A percentile compares a stretch with the other conserved stretches of the same genome.
phyloP scores from a whole-genome alignment of 2,113 vertebrate genomes.

The Acanthochromis polyacanthus region DNA sequence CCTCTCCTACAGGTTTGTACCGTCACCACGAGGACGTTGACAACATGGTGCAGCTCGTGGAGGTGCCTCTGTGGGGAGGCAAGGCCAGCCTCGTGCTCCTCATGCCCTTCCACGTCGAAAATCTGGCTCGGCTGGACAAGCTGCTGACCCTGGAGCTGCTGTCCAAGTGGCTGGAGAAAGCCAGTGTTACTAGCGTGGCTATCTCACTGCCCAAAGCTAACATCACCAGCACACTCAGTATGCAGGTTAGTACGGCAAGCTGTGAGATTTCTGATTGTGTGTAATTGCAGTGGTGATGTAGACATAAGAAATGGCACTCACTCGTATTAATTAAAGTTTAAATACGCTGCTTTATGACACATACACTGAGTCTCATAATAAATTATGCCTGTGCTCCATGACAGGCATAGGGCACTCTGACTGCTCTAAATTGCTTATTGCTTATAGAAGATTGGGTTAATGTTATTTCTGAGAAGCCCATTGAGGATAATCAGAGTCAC shows the following conservation, averaged over 20 bases:
- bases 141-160: slow-evolving; percentile 75
- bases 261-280: not conserved
- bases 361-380: not conserved
- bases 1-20: slow-evolving; percentile 64
- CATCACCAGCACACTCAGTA: slow-evolving; percentile 68
- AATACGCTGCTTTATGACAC: not conserved
- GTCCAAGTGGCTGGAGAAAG: slow-evolving; percentile 72
- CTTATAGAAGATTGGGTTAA: slow-evolving; percentile 4
- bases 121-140: slow-evolving; percentile 71
- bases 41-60: slow-evolving; percentile 82
- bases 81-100: slow-evolving; percentile 75
- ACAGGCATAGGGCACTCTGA: not conserved
- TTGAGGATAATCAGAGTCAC: slow-evolving; percentile 13
- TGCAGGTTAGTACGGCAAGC: slow-evolving; percentile 68
- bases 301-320: not conserved
- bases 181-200: slow-evolving; percentile 57
- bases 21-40: slow-evolving; percentile 71
- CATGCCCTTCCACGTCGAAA: slow-evolving; percentile 80
- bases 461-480: slow-evolving; percentile 13
- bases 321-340: no score
- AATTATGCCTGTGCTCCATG: not conserved
- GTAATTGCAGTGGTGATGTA: not conserved
- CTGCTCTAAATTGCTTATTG: not conserved
- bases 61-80: slow-evolving; percentile 70
- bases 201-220: slow-evolving; percentile 76